These are phyloP conservation scores for Sinocyclocheilus rhinocerous DNA, from an alignment of 2,113 vertebrate genomes.

Conservation along the genomic window DNA sequence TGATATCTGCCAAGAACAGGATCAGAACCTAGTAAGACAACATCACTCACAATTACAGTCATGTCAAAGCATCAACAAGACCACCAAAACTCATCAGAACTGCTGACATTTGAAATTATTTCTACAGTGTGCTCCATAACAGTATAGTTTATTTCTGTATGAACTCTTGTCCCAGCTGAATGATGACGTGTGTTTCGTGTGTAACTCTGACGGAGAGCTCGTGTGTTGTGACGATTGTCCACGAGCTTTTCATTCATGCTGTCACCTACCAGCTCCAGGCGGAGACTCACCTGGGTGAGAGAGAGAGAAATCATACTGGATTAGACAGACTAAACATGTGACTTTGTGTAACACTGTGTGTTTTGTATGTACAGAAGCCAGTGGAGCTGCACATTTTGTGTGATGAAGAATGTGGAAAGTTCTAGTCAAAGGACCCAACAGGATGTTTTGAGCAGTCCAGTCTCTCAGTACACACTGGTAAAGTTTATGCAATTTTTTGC, in stretches of 20 bases:
- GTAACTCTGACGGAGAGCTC: slow-evolving; percentile 53
- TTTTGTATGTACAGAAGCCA: neutral
- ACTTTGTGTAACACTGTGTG: neutral
- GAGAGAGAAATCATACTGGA: neutral
- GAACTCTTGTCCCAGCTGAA: slow-evolving; percentile 66
- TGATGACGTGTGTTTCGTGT: slow-evolving; percentile 73
- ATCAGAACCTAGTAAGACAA: slow-evolving; percentile 22
- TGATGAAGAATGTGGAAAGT: neutral
- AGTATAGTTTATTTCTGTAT: neutral
- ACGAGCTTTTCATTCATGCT: slow-evolving; percentile 70
- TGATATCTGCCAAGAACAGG: slow-evolving; percentile 10
- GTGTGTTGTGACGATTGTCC: slow-evolving; percentile 73
- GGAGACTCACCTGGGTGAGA: slow-evolving; percentile 35
- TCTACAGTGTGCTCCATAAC: neutral
- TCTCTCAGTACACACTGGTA: slow-evolving; percentile 31
- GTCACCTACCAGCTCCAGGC: slow-evolving; percentile 67
- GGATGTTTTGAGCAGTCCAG: slow-evolving; percentile 15
- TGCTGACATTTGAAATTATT: neutral
- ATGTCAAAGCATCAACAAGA: neutral
- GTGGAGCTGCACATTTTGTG: slow-evolving; percentile 25
- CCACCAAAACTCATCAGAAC: neutral
- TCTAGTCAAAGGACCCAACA: neutral
- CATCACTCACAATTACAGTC: neutral
- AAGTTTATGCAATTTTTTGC: neutral
- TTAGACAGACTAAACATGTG: neutral